Conservation (phyloP, 2,797 vertebrate species). For the Merluccius polli region DNA sequence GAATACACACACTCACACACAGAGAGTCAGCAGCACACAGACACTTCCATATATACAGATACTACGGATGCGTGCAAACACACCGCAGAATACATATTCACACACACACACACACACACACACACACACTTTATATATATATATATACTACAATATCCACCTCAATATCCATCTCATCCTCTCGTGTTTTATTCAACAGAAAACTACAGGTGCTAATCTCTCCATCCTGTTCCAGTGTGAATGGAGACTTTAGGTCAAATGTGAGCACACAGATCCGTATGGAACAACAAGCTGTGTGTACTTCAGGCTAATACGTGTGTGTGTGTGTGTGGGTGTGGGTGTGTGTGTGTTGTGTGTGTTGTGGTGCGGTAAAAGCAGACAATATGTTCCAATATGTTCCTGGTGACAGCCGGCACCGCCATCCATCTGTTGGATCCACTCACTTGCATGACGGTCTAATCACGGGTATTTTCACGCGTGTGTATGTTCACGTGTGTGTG, state of each 20-base stretch:
- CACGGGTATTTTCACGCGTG: too few relatives aligned
- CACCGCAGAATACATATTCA: too few relatives aligned
- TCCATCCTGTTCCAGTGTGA: too few relatives aligned
- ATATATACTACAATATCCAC: background rate
- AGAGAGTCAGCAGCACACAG: background rate
- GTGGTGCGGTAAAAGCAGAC: background rate
- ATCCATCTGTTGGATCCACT: background rate
- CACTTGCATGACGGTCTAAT: too few relatives aligned
- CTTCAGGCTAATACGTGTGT: too few relatives aligned
- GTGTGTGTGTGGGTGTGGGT: background rate
- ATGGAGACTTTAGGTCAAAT: too few relatives aligned
- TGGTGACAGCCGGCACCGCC: background rate
- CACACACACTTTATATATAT: background rate
- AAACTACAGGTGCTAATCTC: background rate
- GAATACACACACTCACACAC: too few relatives aligned
- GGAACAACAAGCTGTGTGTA: too few relatives aligned
- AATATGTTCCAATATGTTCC: background rate
- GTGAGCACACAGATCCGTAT: too few relatives aligned
- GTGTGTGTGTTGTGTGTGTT: too few relatives aligned
- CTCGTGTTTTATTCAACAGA: background rate
- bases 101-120: background rate
- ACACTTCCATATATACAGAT: background rate
- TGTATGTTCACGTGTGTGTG: too few relatives aligned
- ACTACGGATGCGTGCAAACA: too few relatives aligned
- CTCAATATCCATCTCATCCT: background rate